phyloP scores from a whole-genome alignment of 2,888 invertebrate genomes.

The Eurytoma californica region DNA sequence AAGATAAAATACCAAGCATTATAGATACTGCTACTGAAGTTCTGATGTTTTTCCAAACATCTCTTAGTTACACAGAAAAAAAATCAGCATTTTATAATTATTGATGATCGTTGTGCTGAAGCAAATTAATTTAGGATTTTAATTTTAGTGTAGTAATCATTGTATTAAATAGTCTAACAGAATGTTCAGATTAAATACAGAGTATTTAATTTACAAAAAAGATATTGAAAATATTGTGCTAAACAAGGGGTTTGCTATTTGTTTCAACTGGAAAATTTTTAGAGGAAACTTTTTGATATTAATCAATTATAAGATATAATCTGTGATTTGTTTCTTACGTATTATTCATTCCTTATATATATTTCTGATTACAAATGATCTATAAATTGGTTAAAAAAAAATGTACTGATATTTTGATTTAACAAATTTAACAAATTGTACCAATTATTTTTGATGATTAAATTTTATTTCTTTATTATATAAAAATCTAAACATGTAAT shows the following conservation, averaged over 20 bases:
- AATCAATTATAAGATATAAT: constrained; percentile 44
- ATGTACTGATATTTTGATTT: constrained; percentile 15
- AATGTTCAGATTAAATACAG: constrained; percentile 15
- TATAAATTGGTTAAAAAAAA: constrained; percentile 19
- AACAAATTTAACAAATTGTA: constrained; percentile 23
- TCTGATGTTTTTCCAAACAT: constrained; percentile 22
- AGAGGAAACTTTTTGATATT: constrained; percentile 37
- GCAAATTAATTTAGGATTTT: constrained; percentile 34
- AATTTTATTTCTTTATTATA: constrained; percentile 42
- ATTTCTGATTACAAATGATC: constrained; percentile 28
- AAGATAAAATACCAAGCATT: background rate
- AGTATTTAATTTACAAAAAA: constrained; percentile 38
- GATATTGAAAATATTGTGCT: constrained; percentile 29
- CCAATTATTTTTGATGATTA: constrained; percentile 31
- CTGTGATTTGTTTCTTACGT: constrained; percentile 55
- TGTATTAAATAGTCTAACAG: constrained; percentile 20
- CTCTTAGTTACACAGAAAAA: constrained; percentile 13
- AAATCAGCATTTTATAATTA: constrained; percentile 25
- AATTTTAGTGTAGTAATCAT: constrained; percentile 29
- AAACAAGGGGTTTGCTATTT: constrained; percentile 25
- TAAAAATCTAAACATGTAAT: constrained; percentile 13
- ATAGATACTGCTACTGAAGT: background rate
- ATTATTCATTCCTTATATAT: constrained; percentile 48
- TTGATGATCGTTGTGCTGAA: constrained; percentile 27
- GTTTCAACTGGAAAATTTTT: constrained; percentile 33